Percentiles rank a stretch among this genome's conserved stretches.
phyloP scores from a whole-genome alignment of 2,113 vertebrate species.

The Riparia riparia region DNA sequence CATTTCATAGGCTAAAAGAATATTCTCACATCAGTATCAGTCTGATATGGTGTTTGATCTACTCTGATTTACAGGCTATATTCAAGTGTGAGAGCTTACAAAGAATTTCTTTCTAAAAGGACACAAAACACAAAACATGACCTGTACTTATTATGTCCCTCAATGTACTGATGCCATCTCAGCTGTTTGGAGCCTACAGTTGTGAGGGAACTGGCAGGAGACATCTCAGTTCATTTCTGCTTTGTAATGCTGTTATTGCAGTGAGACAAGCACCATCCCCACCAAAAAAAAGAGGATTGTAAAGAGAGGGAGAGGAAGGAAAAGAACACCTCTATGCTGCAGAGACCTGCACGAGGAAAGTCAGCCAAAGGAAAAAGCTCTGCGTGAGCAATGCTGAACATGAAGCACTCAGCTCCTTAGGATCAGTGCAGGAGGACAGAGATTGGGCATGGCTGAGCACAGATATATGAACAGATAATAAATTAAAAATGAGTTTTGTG shows the following conservation, averaged over 20 bases:
- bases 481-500: background rate
- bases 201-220: background rate
- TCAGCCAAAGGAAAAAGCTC: background rate
- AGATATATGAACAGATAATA: background rate
- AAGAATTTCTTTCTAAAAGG: background rate
- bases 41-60: background rate
- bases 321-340: background rate
- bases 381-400: background rate
- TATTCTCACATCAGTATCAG: fast-evolving
- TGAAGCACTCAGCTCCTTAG: background rate
- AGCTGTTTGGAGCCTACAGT: background rate
- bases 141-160: background rate
- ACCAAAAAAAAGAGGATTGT: background rate
- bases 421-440: background rate
- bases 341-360: background rate
- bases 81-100: background rate
- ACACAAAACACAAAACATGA: background rate
- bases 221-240: background rate
- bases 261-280: background rate
- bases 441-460: fast-evolving
- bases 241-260: background rate
- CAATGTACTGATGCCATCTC: background rate
- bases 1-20: background rate
- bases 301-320: background rate
- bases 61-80: background rate